These are phyloP conservation scores for Lithophane socia DNA, from an alignment of 2,888 invertebrate species.

Conservation along the genomic window DNA sequence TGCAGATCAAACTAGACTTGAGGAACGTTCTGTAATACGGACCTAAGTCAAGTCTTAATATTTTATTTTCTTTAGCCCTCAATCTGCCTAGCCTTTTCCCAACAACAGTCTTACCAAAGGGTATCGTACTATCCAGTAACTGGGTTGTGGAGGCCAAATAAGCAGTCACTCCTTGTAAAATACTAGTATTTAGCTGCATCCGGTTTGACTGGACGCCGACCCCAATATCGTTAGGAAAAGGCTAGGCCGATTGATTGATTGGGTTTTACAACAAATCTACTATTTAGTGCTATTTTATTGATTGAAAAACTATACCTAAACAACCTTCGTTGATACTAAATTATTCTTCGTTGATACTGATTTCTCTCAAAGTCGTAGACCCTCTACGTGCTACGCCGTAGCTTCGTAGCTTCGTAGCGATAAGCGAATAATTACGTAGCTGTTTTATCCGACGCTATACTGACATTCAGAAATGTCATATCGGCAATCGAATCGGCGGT, in stretches of 20 bases:
- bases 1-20: too few species aligned
- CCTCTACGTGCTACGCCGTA: conserved; percentile 51
- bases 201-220: too few species aligned
- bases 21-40: too few species aligned
- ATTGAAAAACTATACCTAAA: too few species aligned
- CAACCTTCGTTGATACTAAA: not conserved
- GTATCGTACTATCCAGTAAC: too few species aligned
- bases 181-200: too few species aligned
- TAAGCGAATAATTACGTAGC: conserved; percentile 24
- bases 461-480: conserved; percentile 28
- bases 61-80: not conserved
- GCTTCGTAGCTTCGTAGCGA: conserved; percentile 29
- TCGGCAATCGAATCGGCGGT: conserved; percentile 29
- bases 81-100: too few species aligned
- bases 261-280: not conserved
- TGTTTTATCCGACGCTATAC: conserved; percentile 6
- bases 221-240: too few species aligned
- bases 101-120: too few species aligned
- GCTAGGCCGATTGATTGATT: too few species aligned
- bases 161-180: too few species aligned
- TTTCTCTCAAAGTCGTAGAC: conserved; percentile 39
- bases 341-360: not conserved
- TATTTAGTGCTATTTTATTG: not conserved
- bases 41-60: not conserved
- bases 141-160: too few species aligned